Percentiles rank a stretch among this genome's conserved stretches.
Evolutionary conservation across 1,140 invertebrate species (phyloP).

Genomic region (Orchestia grillus): DNA sequence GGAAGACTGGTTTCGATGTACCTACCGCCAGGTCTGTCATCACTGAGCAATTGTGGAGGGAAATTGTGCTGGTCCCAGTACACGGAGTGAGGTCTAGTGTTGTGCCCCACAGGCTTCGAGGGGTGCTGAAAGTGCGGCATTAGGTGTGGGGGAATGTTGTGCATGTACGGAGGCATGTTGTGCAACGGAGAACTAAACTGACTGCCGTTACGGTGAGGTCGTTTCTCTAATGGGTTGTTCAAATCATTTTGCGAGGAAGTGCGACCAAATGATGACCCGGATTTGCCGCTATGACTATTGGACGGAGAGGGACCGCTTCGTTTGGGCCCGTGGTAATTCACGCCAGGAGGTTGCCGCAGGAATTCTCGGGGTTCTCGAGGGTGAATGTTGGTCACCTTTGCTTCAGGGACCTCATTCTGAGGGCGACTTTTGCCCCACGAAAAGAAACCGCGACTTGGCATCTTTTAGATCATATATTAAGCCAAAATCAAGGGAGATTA

Average conservation of each 20-base stretch:
- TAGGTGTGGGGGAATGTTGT: conserved; percentile 28
- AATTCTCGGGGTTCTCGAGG: conserved; percentile 1
- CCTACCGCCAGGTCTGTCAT: conserved; percentile 50
- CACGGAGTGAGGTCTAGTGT: conserved; percentile 38
- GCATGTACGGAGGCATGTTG: conserved; percentile 51
- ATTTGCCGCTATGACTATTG: neutral
- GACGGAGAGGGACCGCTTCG: neutral
- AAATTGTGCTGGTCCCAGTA: conserved; percentile 52
- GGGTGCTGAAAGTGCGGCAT: conserved; percentile 17
- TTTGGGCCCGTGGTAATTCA: neutral
- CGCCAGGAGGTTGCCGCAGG: neutral
- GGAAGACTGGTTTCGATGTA: conserved; percentile 10
- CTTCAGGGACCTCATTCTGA: neutral
- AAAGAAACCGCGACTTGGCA: conserved; percentile 44
- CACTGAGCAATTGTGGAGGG: conserved; percentile 23
- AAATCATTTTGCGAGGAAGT: conserved; percentile 27
- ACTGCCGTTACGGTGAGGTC: conserved; percentile 43
- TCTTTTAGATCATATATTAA: neutral
- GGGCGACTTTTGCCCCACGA: conserved; percentile 44
- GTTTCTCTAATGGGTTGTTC: conserved; percentile 10
- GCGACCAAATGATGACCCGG: conserved; percentile 8
- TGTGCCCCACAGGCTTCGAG: neutral
- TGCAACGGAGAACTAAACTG: conserved; percentile 46
- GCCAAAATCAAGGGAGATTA: neutral
- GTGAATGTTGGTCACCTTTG: neutral